These are phyloP conservation scores for Amphipoea lucens DNA, from an alignment of 2,888 invertebrate species.

Conservation along the genomic window DNA sequence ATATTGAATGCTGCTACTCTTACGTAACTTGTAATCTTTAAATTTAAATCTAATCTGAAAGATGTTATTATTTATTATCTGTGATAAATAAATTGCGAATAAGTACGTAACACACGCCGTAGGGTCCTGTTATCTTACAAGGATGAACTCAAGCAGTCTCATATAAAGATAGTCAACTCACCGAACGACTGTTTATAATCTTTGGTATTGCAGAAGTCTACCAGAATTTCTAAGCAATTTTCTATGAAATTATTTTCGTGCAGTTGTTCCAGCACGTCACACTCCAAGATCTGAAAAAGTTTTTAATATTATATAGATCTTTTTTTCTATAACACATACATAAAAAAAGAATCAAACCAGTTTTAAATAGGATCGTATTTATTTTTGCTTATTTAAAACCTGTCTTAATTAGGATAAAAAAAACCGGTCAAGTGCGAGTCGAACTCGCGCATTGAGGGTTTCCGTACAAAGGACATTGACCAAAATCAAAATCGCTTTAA, in stretches of 20 bases:
- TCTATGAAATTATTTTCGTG: constrained; percentile 79
- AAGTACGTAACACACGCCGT: constrained; percentile 32
- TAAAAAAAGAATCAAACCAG: neutral
- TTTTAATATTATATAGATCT: constrained; percentile 20
- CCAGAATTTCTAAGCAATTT: constrained; percentile 80
- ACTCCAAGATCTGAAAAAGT: constrained; percentile 80
- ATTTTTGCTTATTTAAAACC: neutral
- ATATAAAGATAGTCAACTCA: constrained; percentile 68
- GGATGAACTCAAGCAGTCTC: constrained; percentile 26
- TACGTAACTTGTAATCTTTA: constrained; percentile 27
- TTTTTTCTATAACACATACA: neutral
- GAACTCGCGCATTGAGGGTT: too few relatives aligned
- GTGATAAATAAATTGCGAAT: constrained; percentile 46
- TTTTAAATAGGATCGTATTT: neutral
- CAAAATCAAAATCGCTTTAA: too few relatives aligned
- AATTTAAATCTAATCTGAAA: constrained; percentile 41
- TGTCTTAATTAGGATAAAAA: neutral
- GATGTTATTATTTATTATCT: constrained; percentile 38
- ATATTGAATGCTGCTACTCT: constrained; percentile 19
- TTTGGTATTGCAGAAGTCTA: constrained; percentile 81
- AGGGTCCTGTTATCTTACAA: constrained; percentile 29
- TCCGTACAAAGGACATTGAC: too few relatives aligned
- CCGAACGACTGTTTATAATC: constrained; percentile 78
- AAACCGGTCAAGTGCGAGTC: too few relatives aligned
- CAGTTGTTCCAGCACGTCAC: constrained; percentile 79